Percentiles rank a stretch among this genome's conserved stretches.
Evolutionary conservation across 2,888 invertebrate genomes (phyloP).

Genomic region (Phortica okadai): DNA sequence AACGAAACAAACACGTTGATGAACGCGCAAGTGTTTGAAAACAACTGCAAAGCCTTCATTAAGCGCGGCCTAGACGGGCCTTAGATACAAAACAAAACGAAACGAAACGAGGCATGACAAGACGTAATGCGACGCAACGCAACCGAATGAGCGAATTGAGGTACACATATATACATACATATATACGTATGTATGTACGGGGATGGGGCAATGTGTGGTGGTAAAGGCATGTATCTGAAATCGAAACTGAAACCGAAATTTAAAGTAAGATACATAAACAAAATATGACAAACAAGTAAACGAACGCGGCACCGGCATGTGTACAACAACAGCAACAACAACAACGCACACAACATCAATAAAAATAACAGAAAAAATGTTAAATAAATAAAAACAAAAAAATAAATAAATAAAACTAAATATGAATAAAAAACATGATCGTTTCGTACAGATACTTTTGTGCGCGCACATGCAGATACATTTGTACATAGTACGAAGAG

Average conservation of each 20-base stretch:
- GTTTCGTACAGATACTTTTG: background rate
- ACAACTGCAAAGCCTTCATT: slow-evolving; percentile 60
- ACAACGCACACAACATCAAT: background rate
- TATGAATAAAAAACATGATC: slow-evolving; percentile 5
- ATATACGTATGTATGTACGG: no score
- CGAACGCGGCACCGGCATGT: background rate
- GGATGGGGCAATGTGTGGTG: no score
- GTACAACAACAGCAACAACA: background rate
- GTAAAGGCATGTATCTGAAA: no score
- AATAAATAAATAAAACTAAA: slow-evolving; percentile 6
- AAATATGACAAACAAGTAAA: background rate
- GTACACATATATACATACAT: no score
- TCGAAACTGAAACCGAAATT: slow-evolving; percentile 6
- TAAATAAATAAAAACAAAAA: slow-evolving; percentile 18
- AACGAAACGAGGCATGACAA: slow-evolving; percentile 34
- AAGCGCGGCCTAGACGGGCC: slow-evolving; percentile 47
- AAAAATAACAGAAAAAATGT: background rate
- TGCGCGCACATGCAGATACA: background rate
- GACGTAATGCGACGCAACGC: slow-evolving; percentile 33
- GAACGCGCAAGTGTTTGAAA: slow-evolving; percentile 52
- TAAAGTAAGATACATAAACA: slow-evolving; percentile 2
- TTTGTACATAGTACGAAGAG: background rate
- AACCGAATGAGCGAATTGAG: background rate
- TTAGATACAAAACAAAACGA: slow-evolving; percentile 15
- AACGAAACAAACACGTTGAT: slow-evolving; percentile 25